A percentile compares a stretch with the other conserved stretches of the same genome.
These are phyloP conservation scores for Globicephala melas DNA, from an alignment of 2,113 vertebrate genomes.

Conservation along the genomic window DNA sequence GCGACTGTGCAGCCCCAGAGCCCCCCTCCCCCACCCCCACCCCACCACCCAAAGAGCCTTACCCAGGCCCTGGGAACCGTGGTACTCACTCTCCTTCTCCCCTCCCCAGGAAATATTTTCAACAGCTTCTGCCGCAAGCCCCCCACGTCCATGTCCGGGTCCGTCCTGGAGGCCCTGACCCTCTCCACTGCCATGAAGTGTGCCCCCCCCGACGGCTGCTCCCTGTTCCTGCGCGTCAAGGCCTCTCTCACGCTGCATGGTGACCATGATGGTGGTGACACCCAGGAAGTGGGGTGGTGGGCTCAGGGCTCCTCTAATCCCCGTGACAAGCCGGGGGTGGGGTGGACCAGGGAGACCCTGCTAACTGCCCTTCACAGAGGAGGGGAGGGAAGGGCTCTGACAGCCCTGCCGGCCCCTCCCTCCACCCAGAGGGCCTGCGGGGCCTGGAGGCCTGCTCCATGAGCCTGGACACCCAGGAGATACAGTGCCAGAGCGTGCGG, in stretches of 20 bases:
- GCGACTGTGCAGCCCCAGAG: not conserved
- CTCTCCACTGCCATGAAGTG: constrained; percentile 90
- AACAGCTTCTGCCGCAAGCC: constrained; percentile 79
- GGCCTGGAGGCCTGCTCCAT: constrained; percentile 87
- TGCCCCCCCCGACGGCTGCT: constrained; percentile 78
- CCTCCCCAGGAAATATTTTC: constrained; percentile 73
- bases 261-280: constrained; percentile 47
- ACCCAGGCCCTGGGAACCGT: accelerated
- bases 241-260: constrained; percentile 81
- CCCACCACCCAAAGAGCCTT: not conserved
- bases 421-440: constrained; percentile 83
- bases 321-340: not conserved
- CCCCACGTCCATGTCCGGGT: constrained; percentile 61
- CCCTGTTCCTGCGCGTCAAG: constrained; percentile 83
- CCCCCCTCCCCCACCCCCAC: not conserved
- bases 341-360: accelerated
- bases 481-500: constrained; percentile 79
- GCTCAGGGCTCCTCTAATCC: not conserved
- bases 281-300: accelerated
- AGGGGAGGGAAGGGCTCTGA: not conserved
- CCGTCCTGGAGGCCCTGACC: constrained; percentile 81
- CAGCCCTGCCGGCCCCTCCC: not conserved
- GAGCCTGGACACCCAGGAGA: constrained; percentile 80
- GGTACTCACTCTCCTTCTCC: not conserved
- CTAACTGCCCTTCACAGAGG: not conserved